Evolutionary conservation across 1,140 invertebrate species (phyloP).

Genomic region (Aphelenchoides avenae): DNA sequence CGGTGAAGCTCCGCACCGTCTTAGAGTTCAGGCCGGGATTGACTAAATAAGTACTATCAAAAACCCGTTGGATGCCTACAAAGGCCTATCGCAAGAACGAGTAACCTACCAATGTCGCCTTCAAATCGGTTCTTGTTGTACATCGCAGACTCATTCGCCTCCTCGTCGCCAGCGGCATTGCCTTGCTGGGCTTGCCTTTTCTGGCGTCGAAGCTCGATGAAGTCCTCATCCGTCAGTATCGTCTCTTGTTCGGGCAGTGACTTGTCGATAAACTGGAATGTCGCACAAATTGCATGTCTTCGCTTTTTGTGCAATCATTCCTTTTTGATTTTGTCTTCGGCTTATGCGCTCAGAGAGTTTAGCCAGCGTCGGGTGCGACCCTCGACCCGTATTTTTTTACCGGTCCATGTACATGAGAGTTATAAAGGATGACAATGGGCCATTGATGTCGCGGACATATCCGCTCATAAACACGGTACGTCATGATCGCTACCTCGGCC

Average conservation of each 20-base stretch:
- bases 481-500: no score
- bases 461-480: no score
- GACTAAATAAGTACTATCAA: constrained; percentile 30
- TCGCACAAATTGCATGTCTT: no score
- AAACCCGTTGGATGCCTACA: constrained; percentile 9
- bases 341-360: no score
- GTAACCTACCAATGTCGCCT: constrained; percentile 52
- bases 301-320: no score
- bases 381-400: no score
- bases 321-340: no score
- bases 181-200: constrained; percentile 11
- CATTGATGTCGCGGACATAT: no score
- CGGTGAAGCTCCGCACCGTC: constrained; percentile 37
- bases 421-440: no score
- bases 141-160: constrained; percentile 55
- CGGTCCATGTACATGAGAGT: no score
- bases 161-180: constrained; percentile 4
- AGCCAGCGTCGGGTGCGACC: no score
- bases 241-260: constrained; percentile 25
- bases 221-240: constrained; percentile 29
- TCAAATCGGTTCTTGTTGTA: constrained; percentile 51
- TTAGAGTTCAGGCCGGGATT: constrained; percentile 42
- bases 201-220: constrained; percentile 13
- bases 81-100: neutral
- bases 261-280: constrained; percentile 43